A percentile compares a stretch with the other conserved stretches of the same genome.
Conservation (phyloP, 1,140 invertebrate genomes). For the Drosophila varians region DNA sequence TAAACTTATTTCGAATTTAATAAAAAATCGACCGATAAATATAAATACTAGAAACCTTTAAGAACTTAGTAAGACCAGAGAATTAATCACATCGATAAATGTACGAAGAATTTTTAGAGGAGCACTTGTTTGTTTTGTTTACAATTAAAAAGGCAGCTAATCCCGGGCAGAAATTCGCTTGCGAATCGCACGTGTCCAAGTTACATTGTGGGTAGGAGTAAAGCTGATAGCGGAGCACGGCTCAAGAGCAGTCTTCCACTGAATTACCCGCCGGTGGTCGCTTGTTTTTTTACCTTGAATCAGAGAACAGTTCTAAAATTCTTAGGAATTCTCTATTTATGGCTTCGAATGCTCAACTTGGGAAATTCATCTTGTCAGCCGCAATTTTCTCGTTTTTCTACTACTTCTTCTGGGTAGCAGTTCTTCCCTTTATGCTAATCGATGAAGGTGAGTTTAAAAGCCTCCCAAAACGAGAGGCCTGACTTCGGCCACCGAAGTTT, state of each 20-base stretch:
- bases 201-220: not conserved
- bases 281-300: not conserved
- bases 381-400: conserved; percentile 86
- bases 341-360: conserved; percentile 84
- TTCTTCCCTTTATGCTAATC: conserved; percentile 88
- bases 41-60: too few relatives aligned
- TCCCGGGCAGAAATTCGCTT: not conserved
- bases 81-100: not conserved
- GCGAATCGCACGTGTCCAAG: not conserved
- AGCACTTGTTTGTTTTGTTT: conserved; percentile 46
- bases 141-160: conserved; percentile 14
- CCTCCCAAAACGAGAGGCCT: not conserved
- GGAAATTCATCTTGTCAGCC: conserved; percentile 86
- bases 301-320: conserved; percentile 13
- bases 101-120: conserved; percentile 18
- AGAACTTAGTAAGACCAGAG: too few relatives aligned
- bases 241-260: conserved; percentile 17
- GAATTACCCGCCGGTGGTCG: conserved; percentile 7
- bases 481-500: conserved; percentile 17
- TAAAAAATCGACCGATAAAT: too few relatives aligned
- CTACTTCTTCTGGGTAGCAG: conserved; percentile 88
- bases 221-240: not conserved
- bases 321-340: conserved; percentile 68
- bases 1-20: too few relatives aligned
- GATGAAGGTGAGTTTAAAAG: conserved; percentile 80